These are phyloP conservation scores for Pelecanus crispus DNA, from an alignment of 2,113 vertebrate genomes.

Conservation along the genomic window DNA sequence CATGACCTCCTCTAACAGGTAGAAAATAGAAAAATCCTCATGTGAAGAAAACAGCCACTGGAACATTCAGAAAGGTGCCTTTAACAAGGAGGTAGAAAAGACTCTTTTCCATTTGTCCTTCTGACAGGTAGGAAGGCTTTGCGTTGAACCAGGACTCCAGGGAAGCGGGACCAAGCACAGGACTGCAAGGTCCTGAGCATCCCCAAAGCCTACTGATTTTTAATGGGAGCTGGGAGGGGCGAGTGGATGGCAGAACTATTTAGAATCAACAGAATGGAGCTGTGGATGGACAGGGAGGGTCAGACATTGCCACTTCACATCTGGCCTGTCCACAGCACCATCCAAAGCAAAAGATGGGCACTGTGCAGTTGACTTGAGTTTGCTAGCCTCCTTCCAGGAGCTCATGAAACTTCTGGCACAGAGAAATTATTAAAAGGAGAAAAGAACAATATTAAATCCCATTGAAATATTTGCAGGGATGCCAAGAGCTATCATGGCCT, in stretches of 20 bases:
- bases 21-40: neutral
- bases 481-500: neutral
- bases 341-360: neutral
- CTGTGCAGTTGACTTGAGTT: neutral
- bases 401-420: neutral
- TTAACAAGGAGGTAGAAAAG: neutral
- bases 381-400: neutral
- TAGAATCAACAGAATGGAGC: neutral
- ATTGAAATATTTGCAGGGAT: neutral
- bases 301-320: neutral
- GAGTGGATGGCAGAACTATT: neutral
- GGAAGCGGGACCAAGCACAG: neutral
- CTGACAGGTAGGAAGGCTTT: neutral
- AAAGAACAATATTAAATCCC: neutral
- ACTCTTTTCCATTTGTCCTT: neutral
- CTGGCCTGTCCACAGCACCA: neutral
- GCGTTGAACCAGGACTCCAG: neutral
- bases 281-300: neutral
- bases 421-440: neutral
- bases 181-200: neutral
- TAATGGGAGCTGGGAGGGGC: neutral
- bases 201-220: neutral
- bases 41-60: neutral
- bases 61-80: neutral
- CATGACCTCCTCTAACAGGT: neutral